Evolutionary conservation across 2,113 vertebrate species (phyloP).

Genomic region (Rhinogobius similis): DNA sequence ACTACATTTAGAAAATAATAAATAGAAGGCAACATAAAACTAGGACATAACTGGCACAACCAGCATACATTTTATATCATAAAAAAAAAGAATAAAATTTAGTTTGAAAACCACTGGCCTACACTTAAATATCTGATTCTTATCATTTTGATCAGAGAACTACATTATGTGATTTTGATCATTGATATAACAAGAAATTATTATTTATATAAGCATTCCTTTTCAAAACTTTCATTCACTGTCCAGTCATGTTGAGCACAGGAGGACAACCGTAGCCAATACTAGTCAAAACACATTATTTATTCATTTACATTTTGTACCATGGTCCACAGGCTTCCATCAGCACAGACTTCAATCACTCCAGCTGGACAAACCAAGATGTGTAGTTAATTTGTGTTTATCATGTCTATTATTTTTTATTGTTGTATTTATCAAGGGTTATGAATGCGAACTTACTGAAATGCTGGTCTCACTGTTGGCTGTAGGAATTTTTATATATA

Average conservation of each 20-base stretch:
- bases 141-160: constrained; percentile 23
- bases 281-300: constrained; percentile 58
- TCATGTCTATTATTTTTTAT: constrained; percentile 54
- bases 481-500: constrained; percentile 81
- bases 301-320: constrained; percentile 58
- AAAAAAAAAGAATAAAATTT: no score
- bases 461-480: constrained; percentile 73
- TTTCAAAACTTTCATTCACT: neutral
- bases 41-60: no score
- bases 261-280: constrained; percentile 37
- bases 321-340: constrained; percentile 27
- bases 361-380: constrained; percentile 27
- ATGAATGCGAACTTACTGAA: constrained; percentile 59
- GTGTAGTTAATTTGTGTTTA: constrained; percentile 41
- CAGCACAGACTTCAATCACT: constrained; percentile 52
- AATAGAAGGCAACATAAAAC: neutral
- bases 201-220: constrained; percentile 28
- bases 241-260: constrained; percentile 34
- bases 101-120: neutral
- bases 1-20: neutral
- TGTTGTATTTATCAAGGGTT: constrained; percentile 45
- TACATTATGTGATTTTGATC: constrained; percentile 17
- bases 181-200: constrained; percentile 20
- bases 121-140: neutral
- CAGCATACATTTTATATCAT: neutral